Percentiles rank a stretch among this genome's conserved stretches.
Conservation (phyloP, 2,113 vertebrate genomes). For the Coregonus clupeaformis region DNA sequence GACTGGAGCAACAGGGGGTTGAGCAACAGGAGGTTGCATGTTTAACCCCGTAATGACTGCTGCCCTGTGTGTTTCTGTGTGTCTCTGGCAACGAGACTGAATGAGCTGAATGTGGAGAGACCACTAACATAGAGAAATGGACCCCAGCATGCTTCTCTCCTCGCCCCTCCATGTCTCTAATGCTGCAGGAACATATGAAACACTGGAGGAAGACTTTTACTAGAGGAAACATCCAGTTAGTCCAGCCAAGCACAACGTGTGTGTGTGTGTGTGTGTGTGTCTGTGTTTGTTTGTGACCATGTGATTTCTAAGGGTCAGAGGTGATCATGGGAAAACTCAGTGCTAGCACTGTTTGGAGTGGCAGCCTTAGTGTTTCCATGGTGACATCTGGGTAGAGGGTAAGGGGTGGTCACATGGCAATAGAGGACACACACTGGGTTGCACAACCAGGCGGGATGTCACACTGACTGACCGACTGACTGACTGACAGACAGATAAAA, state of each 20-base stretch:
- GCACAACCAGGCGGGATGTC: conserved; percentile 21
- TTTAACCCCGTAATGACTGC: too few species aligned
- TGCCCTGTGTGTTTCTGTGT: background rate
- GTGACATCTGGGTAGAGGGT: conserved; percentile 20
- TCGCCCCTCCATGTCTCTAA: background rate
- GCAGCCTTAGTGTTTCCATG: too few species aligned
- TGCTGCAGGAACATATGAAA: too few species aligned
- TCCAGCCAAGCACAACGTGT: too few species aligned
- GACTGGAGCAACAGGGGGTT: conserved; percentile 25
- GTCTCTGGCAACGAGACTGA: conserved; percentile 35
- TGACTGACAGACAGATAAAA: too few species aligned
- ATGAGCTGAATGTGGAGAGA: conserved; percentile 41
- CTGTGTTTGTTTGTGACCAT: background rate
- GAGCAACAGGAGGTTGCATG: too few species aligned
- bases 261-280: too few species aligned
- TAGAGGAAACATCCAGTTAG: too few species aligned
- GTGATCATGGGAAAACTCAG: conserved; percentile 17
- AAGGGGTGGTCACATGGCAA: conserved; percentile 32
- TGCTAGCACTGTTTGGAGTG: too few species aligned
- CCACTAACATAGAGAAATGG: background rate
- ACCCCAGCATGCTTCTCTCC: conserved; percentile 33
- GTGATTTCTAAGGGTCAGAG: background rate
- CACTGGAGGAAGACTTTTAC: too few species aligned
- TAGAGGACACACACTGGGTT: conserved; percentile 48
- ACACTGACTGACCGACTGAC: background rate